Base-by-base conservation (phyloP, 1,140 invertebrate species). In the Argopecten irradians region DNA sequence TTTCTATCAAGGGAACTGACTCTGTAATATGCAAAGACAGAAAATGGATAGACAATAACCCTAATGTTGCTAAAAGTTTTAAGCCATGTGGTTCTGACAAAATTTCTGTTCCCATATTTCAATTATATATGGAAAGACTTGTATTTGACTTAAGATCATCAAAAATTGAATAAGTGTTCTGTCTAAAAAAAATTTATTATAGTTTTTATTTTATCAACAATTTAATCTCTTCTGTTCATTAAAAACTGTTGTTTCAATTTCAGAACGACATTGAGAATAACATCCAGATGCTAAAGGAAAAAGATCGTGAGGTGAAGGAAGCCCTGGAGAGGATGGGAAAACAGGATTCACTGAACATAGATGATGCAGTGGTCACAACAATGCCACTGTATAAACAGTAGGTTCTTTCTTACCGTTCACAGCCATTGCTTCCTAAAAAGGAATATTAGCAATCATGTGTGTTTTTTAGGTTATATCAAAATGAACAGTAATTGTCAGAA, bases 301-400 rank as follows among this genome's bases (percentile, higher is more conserved):
- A 99, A 94, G 97, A 98, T 94, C 96, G 97, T 88, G 98, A 99
- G 95, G 96, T 99, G 85, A 97, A 98, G 93, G 97, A 97, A 93
- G 97, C 97, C 91, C 97, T 99, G 34, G 96, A 97, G 85, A 97
- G 97, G 92, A 96, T 98, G 82, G 97, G 97, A 19, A 91, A 97
- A 88, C 97, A 98, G 91, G 97, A 96, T 97, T 93, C 97, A 96
- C 86, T 99, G 92, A 98, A 98, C 96, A 97, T 99, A 85, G 99
- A 99, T 96, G 98, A 99, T 95, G 98, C 98, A 89, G 98, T 99
- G 86, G 98, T 98, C 34, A 99, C 99, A 9, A 98, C 98, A 88
- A 98, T 98, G 82, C 99, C 99, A 0, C 95, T 99, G 36, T 99
- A 99, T 95, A 98, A 98, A 96, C 99, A 99, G 95, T 96, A 90